These are phyloP conservation scores for Leiothrix lutea DNA, from an alignment of 2,113 vertebrate genomes.

Conservation along the genomic window DNA sequence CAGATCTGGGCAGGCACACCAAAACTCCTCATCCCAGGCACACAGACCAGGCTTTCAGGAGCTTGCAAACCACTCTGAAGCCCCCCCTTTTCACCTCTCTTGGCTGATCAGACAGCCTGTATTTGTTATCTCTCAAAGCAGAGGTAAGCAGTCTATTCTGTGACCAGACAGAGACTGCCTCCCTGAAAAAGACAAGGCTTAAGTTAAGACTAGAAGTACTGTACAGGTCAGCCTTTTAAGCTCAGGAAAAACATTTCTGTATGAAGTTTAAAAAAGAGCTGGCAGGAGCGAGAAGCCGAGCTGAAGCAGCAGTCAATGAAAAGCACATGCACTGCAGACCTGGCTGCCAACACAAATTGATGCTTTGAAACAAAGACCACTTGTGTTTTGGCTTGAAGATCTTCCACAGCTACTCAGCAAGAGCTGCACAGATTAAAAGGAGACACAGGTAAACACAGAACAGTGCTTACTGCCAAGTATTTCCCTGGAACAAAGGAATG, in stretches of 20 bases:
- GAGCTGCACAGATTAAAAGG: background rate
- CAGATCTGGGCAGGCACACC: background rate
- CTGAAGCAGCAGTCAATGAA: conserved; percentile 67
- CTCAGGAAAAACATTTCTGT: conserved; percentile 32
- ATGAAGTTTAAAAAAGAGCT: conserved; percentile 12
- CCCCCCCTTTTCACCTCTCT: background rate
- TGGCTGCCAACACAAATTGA: conserved; percentile 72
- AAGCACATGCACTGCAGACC: conserved; percentile 77
- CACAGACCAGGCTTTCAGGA: background rate
- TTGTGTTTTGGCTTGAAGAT: conserved; percentile 68
- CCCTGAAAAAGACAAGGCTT: background rate
- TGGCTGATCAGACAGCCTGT: background rate
- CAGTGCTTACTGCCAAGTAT: background rate
- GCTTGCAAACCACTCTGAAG: background rate
- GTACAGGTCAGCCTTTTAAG: background rate
- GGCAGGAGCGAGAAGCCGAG: conserved; percentile 29
- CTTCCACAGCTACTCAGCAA: conserved; percentile 5
- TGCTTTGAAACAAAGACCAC: conserved; percentile 75
- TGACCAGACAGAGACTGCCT: background rate
- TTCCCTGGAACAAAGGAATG: conserved; percentile 10
- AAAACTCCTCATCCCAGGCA: background rate
- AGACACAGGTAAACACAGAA: conserved; percentile 9
- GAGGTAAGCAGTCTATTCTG: background rate
- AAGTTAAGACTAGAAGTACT: conserved; percentile 2
- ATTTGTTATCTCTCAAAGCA: background rate